A percentile compares a stretch with the other conserved stretches of the same genome.
Evolutionary conservation across 1,140 invertebrate species (phyloP).

Genomic region (Papilio polytes): DNA sequence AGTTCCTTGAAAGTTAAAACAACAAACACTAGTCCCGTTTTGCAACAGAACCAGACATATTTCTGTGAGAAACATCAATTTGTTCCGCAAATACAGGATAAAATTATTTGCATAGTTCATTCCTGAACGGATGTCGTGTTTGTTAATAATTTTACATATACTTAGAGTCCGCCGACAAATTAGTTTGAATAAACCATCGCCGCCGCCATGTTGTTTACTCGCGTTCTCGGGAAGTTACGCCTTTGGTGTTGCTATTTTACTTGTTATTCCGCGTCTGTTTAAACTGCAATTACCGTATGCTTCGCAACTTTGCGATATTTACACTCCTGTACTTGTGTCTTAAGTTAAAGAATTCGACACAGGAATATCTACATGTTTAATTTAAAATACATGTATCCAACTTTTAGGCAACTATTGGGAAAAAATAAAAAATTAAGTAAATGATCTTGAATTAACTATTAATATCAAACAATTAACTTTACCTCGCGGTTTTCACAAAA

Average conservation of each 20-base stretch:
- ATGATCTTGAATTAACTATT: no score
- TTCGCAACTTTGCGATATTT: constrained; percentile 8
- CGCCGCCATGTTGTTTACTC: background rate
- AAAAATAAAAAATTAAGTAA: no score
- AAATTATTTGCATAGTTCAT: constrained; percentile 25
- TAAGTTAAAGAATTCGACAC: background rate
- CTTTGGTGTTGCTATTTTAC: constrained; percentile 16
- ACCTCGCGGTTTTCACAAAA: no score
- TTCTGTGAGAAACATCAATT: constrained; percentile 29
- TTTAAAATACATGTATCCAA: background rate
- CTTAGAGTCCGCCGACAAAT: constrained; percentile 8
- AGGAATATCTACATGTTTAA: background rate
- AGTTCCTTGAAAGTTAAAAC: background rate
- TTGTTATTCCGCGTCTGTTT: background rate
- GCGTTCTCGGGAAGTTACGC: background rate
- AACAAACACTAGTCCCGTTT: constrained; percentile 11
- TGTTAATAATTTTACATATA: constrained; percentile 14
- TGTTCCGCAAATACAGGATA: constrained; percentile 14
- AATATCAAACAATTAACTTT: no score
- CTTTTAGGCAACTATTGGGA: background rate
- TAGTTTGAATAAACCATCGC: background rate
- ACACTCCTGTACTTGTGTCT: background rate
- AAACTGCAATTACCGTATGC: constrained; percentile 6
- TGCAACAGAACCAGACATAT: background rate
- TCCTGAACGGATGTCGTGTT: constrained; percentile 26